Percentiles rank a stretch among this genome's conserved stretches.
Conservation (phyloP, 92 coral and sea anemone genomes). For the Pocillopora grandis region DNA sequence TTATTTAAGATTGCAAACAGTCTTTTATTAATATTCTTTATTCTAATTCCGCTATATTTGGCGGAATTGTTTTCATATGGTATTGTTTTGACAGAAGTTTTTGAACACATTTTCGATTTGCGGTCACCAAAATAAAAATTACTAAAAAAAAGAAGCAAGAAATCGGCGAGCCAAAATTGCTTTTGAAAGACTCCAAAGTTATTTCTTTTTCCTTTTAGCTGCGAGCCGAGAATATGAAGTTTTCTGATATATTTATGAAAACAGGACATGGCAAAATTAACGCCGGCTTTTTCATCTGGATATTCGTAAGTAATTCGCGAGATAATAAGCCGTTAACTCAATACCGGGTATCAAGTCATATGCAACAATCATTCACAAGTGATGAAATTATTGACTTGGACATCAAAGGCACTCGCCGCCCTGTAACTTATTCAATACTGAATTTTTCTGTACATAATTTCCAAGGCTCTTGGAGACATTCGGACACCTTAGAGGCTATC, state of each 20-base stretch:
- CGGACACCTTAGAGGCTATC: not conserved
- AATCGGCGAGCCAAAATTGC: too few species aligned
- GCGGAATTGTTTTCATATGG: constrained; percentile 30
- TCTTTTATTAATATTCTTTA: constrained; percentile 26
- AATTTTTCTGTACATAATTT: constrained; percentile 23
- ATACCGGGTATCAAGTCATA: constrained; percentile 70
- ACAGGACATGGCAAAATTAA: constrained; percentile 39
- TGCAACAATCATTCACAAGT: constrained; percentile 61
- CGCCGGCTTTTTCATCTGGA: constrained; percentile 41
- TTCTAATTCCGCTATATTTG: constrained; percentile 37
- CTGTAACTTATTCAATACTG: constrained; percentile 23
- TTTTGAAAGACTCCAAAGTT: not conserved
- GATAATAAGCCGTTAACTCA: constrained; percentile 59
- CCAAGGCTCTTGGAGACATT: constrained; percentile 2
- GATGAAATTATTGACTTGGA: constrained; percentile 51
- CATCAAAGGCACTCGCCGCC: constrained; percentile 71
- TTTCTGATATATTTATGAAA: not conserved
- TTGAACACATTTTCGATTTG: constrained; percentile 26
- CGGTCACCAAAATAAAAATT: constrained; percentile 12
- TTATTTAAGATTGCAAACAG: constrained; percentile 27
- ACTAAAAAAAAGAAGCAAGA: not conserved
- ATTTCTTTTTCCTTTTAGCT: not conserved
- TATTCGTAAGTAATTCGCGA: constrained; percentile 29
- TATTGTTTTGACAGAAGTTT: constrained; percentile 27
- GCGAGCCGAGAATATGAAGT: too few species aligned